phyloP scores from a whole-genome alignment of 37 sponge, comb jelly and placozoan species.

The Diacarnus erythraeanus region DNA sequence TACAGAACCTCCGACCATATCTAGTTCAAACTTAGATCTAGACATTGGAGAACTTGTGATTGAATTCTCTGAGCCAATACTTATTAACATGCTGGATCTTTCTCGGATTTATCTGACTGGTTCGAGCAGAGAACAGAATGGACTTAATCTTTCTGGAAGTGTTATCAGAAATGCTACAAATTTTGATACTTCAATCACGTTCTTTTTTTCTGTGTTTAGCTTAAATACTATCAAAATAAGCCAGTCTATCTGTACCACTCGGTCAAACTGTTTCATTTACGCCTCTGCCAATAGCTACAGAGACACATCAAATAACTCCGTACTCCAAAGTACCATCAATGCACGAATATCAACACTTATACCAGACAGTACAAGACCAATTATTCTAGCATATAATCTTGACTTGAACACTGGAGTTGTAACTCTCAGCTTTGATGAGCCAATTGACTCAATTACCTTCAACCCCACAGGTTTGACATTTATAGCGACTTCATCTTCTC shows the following conservation, averaged over 20 bases:
- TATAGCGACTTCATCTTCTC: neutral
- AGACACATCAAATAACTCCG: neutral
- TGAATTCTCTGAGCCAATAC: neutral
- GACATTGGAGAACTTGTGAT: neutral
- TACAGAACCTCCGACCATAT: neutral
- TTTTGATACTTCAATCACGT: neutral
- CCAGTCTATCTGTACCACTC: neutral
- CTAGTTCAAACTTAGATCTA: neutral
- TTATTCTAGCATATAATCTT: neutral
- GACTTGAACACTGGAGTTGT: constrained; percentile 2
- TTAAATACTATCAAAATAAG: neutral
- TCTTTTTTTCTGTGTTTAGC: neutral
- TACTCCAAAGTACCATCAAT: neutral
- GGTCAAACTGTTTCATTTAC: neutral
- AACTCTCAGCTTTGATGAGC: constrained; percentile 1
- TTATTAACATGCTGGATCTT: neutral
- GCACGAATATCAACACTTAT: neutral
- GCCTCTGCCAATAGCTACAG: neutral
- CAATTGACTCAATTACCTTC: neutral
- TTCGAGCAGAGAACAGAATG: neutral
- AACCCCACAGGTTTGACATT: neutral
- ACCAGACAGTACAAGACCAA: constrained; percentile 12
- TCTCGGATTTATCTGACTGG: neutral
- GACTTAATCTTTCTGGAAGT: neutral
- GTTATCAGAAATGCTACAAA: neutral